Evolutionary conservation across 2,797 vertebrate genomes (phyloP).

Genomic region (Esox masquinongy): DNA sequence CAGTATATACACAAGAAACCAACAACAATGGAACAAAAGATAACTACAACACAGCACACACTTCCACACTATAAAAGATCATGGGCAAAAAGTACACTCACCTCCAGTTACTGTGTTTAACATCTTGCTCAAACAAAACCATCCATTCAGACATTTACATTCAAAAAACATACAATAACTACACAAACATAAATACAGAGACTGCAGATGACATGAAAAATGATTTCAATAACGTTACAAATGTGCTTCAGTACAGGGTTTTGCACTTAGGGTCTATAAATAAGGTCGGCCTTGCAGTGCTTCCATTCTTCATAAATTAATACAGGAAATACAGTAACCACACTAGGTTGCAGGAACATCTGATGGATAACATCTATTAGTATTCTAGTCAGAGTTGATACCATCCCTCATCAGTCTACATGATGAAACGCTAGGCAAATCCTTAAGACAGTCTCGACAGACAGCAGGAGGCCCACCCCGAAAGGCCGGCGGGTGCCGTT

Average conservation of each 20-base stretch:
- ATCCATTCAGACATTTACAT: constrained; percentile 20
- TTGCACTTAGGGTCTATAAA: constrained; percentile 65
- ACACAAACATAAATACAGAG: constrained; percentile 42
- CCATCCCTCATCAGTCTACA: background rate
- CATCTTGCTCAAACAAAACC: constrained; percentile 41
- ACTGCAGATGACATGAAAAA: constrained; percentile 54
- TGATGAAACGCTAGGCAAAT: constrained; percentile 42
- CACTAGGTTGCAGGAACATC: constrained; percentile 39
- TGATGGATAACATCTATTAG: constrained; percentile 54
- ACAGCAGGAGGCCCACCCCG: constrained; percentile 6
- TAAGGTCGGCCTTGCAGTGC: constrained; percentile 77
- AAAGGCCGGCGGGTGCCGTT: background rate
- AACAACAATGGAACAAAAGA: constrained; percentile 38
- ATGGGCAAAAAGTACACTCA: constrained; percentile 45
- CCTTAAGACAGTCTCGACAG: constrained; percentile 21
- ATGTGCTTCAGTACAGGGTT: constrained; percentile 58
- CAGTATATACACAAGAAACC: constrained; percentile 68
- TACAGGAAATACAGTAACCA: constrained; percentile 66
- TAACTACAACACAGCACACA: constrained; percentile 29
- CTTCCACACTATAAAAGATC: constrained; percentile 1
- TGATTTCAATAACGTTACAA: constrained; percentile 36
- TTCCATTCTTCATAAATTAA: constrained; percentile 76
- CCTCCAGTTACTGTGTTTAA: constrained; percentile 52
- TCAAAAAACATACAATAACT: constrained; percentile 3
- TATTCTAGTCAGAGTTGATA: constrained; percentile 42